Percentiles rank a stretch among this genome's conserved stretches.
Evolutionary conservation across 2,113 vertebrate species (phyloP).

Genomic region (Mystacornis crossleyi): DNA sequence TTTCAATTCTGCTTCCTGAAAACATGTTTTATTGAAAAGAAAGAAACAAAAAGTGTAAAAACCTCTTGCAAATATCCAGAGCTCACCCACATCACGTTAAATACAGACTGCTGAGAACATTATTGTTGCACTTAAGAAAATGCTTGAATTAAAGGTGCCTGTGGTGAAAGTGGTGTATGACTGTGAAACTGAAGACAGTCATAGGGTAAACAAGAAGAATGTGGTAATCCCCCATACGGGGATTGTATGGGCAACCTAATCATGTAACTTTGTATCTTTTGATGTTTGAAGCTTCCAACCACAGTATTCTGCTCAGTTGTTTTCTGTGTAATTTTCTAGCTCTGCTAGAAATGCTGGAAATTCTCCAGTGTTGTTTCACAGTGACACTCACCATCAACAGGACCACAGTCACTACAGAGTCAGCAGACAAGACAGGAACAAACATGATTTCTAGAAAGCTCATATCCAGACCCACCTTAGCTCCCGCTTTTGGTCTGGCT

Average conservation of each 20-base stretch:
- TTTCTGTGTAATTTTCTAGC: background rate
- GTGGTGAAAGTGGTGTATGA: background rate
- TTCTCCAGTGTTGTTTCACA: background rate
- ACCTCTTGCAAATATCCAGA: background rate
- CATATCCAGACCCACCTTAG: background rate
- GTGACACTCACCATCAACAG: background rate
- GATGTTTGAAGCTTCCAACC: background rate
- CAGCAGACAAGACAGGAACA: background rate
- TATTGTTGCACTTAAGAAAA: background rate
- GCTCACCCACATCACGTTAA: background rate
- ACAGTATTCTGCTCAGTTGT: background rate
- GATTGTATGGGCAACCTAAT: background rate
- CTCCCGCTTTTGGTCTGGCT: background rate
- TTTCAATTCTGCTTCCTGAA: background rate
- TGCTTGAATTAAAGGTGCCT: background rate
- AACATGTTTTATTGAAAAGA: background rate
- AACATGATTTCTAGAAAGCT: background rate
- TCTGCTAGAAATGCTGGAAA: background rate
- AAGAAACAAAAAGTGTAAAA: background rate
- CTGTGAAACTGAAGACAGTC: background rate
- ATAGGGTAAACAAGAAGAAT: background rate
- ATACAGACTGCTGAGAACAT: background rate
- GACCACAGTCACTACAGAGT: background rate
- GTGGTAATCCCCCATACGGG: fast-evolving
- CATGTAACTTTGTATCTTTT: background rate